Base-by-base conservation (phyloP, 1,140 invertebrate genomes). In the Phymorhynchus buccinoides region DNA sequence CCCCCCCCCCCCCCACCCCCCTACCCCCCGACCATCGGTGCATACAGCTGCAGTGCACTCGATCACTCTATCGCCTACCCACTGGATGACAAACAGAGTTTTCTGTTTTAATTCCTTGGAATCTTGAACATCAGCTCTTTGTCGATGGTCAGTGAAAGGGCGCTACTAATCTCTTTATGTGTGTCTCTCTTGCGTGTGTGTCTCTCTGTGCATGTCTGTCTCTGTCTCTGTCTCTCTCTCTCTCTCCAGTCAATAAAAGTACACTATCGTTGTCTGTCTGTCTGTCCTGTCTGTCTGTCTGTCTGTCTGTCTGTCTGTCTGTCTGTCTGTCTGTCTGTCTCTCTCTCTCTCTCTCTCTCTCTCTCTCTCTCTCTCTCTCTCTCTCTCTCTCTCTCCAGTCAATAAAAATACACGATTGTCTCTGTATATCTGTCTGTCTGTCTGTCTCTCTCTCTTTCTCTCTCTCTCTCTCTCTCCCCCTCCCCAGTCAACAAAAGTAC, bases 301-400 rank as follows among this genome's bases (percentile, higher is more conserved):
- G 7, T 73, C 35, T 73, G 7, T 30, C 27, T 73, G 12, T 73
- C 35, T 73, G 9, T 37, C 73, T 52, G 9, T 52, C 48, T 52
- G 9, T 52, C 48, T 52, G 9, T 52, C 48, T 52, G 0, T 73
- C 35, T 37, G 14, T 73, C 35, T n/a, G 16, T 73, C 3, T 73
- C 71, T 73, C 71, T 73, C 71, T 73, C 71, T 73, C 71, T 73
- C 71, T 32, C n/a, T 32, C n/a, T 73, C n/a, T 37, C 71, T 73
- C n/a, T 73, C 22, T 73, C 1, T 9, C 35, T 73, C 71, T 0
- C 71, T 73, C 2, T 9, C 71, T 73, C 71, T 9, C 71, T 3
- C 9, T 37, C 3, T 73, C 71, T 3, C 71, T 73, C n/a, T 37
- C 71, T 73, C n/a, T 37, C 71, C 32, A n/a, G n/a, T n/a, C n/a